phyloP scores from a whole-genome alignment of 2,113 vertebrate species.

The Megaleporinus macrocephalus region DNA sequence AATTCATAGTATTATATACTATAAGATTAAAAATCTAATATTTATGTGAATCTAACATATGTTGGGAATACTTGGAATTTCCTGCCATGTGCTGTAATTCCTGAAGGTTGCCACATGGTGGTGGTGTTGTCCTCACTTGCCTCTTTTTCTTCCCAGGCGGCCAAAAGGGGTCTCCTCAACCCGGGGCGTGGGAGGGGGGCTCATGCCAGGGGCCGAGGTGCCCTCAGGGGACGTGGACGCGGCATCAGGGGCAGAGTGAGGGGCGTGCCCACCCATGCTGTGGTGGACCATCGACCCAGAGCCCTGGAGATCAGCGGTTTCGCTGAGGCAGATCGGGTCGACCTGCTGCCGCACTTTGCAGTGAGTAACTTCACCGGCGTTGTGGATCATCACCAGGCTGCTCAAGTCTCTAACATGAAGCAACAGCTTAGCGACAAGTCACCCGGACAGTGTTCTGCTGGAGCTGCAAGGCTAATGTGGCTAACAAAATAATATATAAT shows the following conservation, averaged over 20 bases:
- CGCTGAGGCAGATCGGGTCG: conserved; percentile 85
- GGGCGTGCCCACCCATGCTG: conserved; percentile 82
- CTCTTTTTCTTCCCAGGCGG: conserved; percentile 78
- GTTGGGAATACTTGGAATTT: no score
- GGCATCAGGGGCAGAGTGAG: conserved; percentile 85
- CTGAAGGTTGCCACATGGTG: not conserved
- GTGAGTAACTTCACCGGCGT: conserved; percentile 86
- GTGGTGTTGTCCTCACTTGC: conserved; percentile 6
- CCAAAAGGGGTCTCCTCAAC: conserved; percentile 91
- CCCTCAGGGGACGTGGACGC: conserved; percentile 83
- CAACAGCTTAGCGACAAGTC: no score
- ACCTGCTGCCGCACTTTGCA: conserved; percentile 96
- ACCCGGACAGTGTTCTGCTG: no score
- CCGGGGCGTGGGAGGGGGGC: conserved; percentile 85
- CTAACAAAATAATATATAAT: no score
- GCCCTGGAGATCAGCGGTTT: conserved; percentile 91
- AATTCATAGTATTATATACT: no score
- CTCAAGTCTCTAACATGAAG: no score
- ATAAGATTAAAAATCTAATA: no score
- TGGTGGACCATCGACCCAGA: conserved; percentile 92
- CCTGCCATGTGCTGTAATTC: not conserved
- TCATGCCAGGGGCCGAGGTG: conserved; percentile 82
- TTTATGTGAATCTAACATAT: no score
- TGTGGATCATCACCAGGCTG: no score
- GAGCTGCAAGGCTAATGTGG: no score